phyloP scores from a whole-genome alignment of 2,888 invertebrate genomes.

The Amphipyra tragopoginis region DNA sequence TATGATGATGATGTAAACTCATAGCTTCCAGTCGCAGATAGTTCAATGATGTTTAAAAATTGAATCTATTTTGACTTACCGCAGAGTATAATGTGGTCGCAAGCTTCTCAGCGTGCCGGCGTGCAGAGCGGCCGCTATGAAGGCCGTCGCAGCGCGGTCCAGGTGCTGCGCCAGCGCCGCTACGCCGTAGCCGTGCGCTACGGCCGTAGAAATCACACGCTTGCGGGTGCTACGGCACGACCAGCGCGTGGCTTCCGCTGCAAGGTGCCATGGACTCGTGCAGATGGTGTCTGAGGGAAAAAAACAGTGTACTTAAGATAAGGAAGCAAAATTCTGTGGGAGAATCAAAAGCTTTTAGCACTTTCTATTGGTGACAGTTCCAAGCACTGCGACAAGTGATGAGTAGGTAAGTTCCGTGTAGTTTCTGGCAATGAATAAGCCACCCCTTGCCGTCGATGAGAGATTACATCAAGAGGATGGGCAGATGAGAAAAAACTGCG shows the following conservation, averaged over 20 bases:
- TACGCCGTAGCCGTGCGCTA: constrained; percentile 95
- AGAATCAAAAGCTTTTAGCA: no score
- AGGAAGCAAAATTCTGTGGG: no score
- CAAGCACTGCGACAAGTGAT: no score
- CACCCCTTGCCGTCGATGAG: no score
- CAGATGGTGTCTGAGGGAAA: constrained; percentile 25
- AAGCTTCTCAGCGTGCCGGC: constrained; percentile 94
- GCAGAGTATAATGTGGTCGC: constrained; percentile 94
- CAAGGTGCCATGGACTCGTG: constrained; percentile 55
- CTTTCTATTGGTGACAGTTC: no score
- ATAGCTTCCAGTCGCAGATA: no score
- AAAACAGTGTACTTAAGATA: not conserved
- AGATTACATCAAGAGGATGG: no score
- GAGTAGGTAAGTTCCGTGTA: no score
- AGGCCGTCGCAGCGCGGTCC: constrained; percentile 95
- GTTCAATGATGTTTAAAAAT: no score
- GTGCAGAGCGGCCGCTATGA: constrained; percentile 95
- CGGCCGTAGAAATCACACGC: constrained; percentile 93
- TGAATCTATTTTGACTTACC: constrained; percentile 77
- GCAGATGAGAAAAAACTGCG: no score
- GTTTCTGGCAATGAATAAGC: no score
- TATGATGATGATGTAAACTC: no score
- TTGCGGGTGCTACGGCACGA: constrained; percentile 93
- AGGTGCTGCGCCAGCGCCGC: constrained; percentile 96
- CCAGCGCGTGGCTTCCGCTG: constrained; percentile 89